Evolutionary conservation across 2,797 vertebrate genomes (phyloP), one percentile per base, ranked within the genome.

Genomic region (Galago senegalensis): DNA sequence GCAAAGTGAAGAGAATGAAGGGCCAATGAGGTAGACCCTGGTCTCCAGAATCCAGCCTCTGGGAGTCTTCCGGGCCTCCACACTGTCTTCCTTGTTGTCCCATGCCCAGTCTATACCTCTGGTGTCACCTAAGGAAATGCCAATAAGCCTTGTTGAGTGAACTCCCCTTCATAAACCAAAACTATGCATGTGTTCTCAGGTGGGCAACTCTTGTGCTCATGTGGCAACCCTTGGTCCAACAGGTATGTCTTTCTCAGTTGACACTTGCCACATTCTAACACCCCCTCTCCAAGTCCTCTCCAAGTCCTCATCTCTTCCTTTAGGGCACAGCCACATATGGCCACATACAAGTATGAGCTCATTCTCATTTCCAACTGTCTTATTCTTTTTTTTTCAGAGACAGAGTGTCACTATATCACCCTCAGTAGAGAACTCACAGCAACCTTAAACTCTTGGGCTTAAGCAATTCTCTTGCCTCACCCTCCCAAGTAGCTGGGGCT

Each of bases 21-120:
- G 40, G 27, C 3, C 0, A 58, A 10, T 11, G 23, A 12, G 16
- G 25, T 12, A 75, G 61, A 49, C 13, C n/a, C 67, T 73, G 21
- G 25, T 53, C 40, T 90, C 56, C n/a, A 21, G 83, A 75, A 43
- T 12, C 16, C 23, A 17, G 8, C 18, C 23, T 49, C 27, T 27
- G 21, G 5, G n/a, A n/a, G 12, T 27, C 53, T 88, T 40, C 20
- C 21, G 4, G 0, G 0, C 12, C 1, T 29, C 60, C 31, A 76
- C 29, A 43, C 18, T 5, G 2, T 4, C 37, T 83, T 49, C 72
- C 16, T 85, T 65, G 5, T 56, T 27, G 23, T 25, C 25, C 31
- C 25, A 14, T n/a, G 4, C 37, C 25, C 27, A 65, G 34, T 25
- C 43, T 88, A 37, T n/a, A 18, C 17, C 23, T 67, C 40, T 25